Evolutionary conservation across 2,888 invertebrate species (phyloP).

Genomic region (Iselma pallidipennis): DNA sequence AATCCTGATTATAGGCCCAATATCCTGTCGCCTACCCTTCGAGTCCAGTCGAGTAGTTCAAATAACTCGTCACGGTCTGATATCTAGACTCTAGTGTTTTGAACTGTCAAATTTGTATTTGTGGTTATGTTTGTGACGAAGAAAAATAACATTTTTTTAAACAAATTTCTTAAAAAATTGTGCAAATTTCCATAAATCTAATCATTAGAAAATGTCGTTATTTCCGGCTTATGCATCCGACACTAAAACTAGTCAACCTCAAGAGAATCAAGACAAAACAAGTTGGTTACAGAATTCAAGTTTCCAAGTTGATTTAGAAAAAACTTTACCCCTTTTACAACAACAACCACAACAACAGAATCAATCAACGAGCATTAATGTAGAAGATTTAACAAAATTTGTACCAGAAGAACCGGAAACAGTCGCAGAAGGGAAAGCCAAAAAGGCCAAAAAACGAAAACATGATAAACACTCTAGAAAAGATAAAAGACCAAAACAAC

Average conservation of each 20-base stretch:
- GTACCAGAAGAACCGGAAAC: neutral
- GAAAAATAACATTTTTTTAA: neutral
- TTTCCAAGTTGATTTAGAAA: slow-evolving; percentile 47
- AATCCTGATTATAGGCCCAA: too few species aligned
- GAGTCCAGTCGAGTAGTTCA: too few species aligned
- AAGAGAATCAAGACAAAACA: slow-evolving; percentile 8
- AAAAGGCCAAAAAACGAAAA: slow-evolving; percentile 16
- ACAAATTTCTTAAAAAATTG: neutral
- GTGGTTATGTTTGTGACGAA: neutral
- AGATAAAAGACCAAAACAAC: slow-evolving; percentile 41
- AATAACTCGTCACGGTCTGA: too few species aligned
- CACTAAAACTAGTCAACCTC: slow-evolving; percentile 22
- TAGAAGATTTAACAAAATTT: neutral
- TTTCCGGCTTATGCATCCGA: slow-evolving; percentile 57
- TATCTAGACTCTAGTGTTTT: too few species aligned
- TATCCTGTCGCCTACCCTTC: too few species aligned
- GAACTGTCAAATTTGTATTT: too few species aligned
- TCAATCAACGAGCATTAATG: slow-evolving; percentile 6
- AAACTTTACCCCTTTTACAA: neutral
- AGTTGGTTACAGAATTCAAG: slow-evolving; percentile 55
- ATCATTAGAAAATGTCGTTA: slow-evolving; percentile 52
- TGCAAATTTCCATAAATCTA: neutral
- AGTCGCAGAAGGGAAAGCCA: neutral
- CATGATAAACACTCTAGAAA: slow-evolving; percentile 21
- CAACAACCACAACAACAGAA: neutral